These are phyloP conservation scores for Eupithecia abbreviata DNA, from an alignment of 2,888 invertebrate genomes.

Conservation along the genomic window DNA sequence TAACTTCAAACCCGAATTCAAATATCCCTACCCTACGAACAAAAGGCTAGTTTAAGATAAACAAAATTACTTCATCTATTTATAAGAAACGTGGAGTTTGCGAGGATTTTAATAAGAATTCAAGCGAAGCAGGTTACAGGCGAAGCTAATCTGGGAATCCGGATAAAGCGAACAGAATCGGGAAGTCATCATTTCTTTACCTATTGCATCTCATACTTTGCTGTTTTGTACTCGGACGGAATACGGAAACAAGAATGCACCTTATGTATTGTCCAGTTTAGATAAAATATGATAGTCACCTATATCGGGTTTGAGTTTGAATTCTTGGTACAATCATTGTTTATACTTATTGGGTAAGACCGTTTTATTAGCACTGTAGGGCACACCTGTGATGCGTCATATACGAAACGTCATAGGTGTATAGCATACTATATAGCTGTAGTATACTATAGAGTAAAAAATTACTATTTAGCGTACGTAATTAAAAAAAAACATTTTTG, in stretches of 20 bases:
- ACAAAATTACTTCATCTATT: slow-evolving; percentile 63
- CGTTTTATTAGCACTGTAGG: neutral
- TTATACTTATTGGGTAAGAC: neutral
- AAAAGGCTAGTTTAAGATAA: slow-evolving; percentile 52
- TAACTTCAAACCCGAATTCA: neutral
- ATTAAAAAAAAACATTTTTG: neutral
- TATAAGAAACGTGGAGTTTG: slow-evolving; percentile 54
- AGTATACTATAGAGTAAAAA: no score
- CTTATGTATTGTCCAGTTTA: neutral
- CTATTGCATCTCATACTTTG: slow-evolving; percentile 63
- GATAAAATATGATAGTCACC: slow-evolving; percentile 5
- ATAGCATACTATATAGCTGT: no score
- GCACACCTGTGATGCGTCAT: neutral
- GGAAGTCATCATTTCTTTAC: slow-evolving; percentile 68
- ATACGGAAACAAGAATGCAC: slow-evolving; percentile 9
- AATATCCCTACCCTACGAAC: neutral
- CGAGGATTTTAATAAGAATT: slow-evolving; percentile 63
- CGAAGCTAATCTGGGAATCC: slow-evolving; percentile 69
- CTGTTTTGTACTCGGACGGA: slow-evolving; percentile 14
- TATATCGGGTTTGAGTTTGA: neutral
- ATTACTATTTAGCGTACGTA: no score
- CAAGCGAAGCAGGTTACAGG: slow-evolving; percentile 69
- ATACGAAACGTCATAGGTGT: no score
- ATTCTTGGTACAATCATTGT: neutral
- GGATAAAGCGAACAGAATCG: slow-evolving; percentile 65